phyloP scores from a whole-genome alignment of 2,797 vertebrate genomes.

The Pempheris klunzingeri region DNA sequence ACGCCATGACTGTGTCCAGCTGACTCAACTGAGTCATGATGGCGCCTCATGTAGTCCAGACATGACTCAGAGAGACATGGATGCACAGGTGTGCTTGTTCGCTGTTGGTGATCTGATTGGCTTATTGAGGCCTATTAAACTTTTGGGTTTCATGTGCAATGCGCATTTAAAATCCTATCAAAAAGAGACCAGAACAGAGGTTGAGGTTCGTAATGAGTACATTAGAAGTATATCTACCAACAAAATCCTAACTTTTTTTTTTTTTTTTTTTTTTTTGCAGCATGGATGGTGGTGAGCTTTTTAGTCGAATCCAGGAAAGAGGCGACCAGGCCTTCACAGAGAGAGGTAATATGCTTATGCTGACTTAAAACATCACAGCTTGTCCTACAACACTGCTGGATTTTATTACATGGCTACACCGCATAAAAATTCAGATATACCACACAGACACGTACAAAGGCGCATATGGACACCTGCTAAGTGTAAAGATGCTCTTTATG shows the following conservation, averaged over 20 bases:
- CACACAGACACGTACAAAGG: background rate
- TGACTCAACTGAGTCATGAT: background rate
- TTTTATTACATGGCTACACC: background rate
- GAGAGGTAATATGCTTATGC: slow-evolving; percentile 86
- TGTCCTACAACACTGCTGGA: background rate
- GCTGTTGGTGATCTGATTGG: background rate
- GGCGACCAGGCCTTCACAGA: slow-evolving; percentile 99
- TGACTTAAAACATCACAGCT: background rate
- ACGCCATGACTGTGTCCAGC: background rate
- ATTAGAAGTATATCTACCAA: background rate
- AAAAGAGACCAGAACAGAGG: background rate
- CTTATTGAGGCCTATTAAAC: background rate
- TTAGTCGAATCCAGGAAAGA: slow-evolving; percentile 97
- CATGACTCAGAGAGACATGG: background rate
- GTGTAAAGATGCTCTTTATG: background rate
- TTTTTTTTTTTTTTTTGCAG: slow-evolving; percentile 76
- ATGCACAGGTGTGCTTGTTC: background rate
- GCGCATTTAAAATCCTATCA: background rate
- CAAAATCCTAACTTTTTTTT: slow-evolving; percentile 42
- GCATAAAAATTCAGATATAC: background rate
- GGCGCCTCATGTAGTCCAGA: too few relatives aligned
- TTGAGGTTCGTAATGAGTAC: background rate
- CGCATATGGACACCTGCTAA: background rate
- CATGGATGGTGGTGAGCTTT: slow-evolving; percentile 97
- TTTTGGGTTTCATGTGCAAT: background rate